Evolutionary conservation across 2,113 vertebrate genomes (phyloP).

Genomic region (Odocoileus virginianus): DNA sequence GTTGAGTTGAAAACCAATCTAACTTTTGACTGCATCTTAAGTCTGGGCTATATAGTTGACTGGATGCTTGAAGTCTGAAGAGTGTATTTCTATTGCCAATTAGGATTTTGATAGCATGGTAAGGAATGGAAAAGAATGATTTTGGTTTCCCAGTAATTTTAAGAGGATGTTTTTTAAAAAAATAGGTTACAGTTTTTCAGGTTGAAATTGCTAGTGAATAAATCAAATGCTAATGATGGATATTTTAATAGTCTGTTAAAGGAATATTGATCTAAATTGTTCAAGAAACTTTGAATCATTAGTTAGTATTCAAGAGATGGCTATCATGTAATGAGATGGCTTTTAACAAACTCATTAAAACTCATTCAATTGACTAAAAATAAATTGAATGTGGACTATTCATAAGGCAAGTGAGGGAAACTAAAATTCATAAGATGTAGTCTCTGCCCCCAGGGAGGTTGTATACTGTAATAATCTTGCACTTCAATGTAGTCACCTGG

Average conservation of each 20-base stretch:
- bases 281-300: constrained; percentile 48
- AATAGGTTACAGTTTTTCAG: not conserved
- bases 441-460: not conserved
- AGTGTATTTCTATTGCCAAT: not conserved
- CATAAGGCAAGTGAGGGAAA: constrained; percentile 29
- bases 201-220: constrained; percentile 18
- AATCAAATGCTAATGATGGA: constrained; percentile 24
- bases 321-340: constrained; percentile 46
- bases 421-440: not conserved
- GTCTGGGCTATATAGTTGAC: not conserved
- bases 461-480: not conserved
- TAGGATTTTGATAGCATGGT: not conserved
- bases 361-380: constrained; percentile 42
- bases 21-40: not conserved
- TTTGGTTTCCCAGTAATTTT: constrained; percentile 7
- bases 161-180: not conserved
- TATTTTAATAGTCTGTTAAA: constrained; percentile 47
- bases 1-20: not conserved
- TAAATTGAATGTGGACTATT: constrained; percentile 58
- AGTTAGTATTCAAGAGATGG: constrained; percentile 60
- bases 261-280: constrained; percentile 51
- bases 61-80: not conserved
- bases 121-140: not conserved
- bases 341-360: constrained; percentile 68
- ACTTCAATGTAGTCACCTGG: not conserved